Percentiles rank a stretch among this genome's conserved stretches.
phyloP scores from a whole-genome alignment of 2,888 invertebrate genomes.

The Cataglyphis cursor region DNA sequence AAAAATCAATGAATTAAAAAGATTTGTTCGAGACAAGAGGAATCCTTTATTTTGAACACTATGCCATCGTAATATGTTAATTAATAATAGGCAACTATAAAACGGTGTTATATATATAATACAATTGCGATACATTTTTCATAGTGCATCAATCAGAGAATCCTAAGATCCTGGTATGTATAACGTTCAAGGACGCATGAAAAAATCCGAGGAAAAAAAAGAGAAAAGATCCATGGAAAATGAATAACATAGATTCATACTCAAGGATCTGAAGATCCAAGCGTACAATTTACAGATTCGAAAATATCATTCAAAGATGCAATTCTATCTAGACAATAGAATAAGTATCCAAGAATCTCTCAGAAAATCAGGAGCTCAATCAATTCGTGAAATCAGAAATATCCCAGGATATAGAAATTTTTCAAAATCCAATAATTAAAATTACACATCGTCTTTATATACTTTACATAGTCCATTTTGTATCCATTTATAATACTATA shows the following conservation, averaged over 20 bases:
- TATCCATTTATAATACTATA: background rate
- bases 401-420: background rate
- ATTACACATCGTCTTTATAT: background rate
- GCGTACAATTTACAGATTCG: background rate
- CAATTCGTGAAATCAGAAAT: background rate
- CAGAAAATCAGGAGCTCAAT: background rate
- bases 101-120: constrained; percentile 6
- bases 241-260: constrained; percentile 2
- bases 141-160: constrained; percentile 2
- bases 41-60: constrained; percentile 26
- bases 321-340: background rate
- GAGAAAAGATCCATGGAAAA: background rate
- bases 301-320: background rate
- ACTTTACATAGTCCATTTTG: background rate
- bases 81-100: constrained; percentile 33
- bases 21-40: background rate
- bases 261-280: background rate
- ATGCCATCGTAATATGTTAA: background rate
- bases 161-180: background rate
- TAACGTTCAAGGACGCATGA: constrained; percentile 9
- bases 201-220: background rate
- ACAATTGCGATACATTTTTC: constrained; percentile 6
- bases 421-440: background rate
- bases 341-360: background rate
- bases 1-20: background rate